Evolutionary conservation across 2,113 vertebrate genomes (phyloP).

Genomic region (Brachionichthys hirsutus): DNA sequence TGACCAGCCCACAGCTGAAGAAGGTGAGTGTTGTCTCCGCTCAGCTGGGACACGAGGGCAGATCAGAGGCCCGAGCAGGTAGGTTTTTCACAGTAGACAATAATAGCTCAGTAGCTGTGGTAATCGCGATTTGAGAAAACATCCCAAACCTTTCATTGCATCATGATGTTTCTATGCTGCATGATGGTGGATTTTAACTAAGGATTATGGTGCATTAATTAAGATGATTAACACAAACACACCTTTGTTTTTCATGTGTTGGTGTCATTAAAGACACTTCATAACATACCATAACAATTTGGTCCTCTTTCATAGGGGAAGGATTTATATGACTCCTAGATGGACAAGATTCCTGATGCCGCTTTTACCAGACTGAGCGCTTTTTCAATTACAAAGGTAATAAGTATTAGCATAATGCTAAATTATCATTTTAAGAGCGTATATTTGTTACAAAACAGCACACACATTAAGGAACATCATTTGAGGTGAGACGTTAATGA

Average conservation of each 20-base stretch:
- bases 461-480: background rate
- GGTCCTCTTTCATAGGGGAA: background rate
- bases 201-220: no score
- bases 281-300: no score
- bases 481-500: background rate
- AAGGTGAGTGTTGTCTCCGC: constrained; percentile 23
- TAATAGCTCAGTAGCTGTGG: background rate
- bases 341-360: background rate
- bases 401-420: no score
- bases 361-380: background rate
- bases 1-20: constrained; percentile 1
- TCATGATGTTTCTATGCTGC: background rate
- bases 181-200: background rate
- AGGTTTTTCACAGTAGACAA: constrained; percentile 19
- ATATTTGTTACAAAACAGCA: no score
- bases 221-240: no score
- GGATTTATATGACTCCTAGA: background rate
- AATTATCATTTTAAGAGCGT: no score
- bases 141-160: background rate
- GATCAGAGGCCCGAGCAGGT: constrained; percentile 42
- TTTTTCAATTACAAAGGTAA: no score
- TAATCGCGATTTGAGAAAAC: background rate
- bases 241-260: no score
- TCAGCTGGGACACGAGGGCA: constrained; percentile 24
- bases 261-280: no score